Percentiles rank a stretch among this genome's conserved stretches.
Conservation (phyloP, 2,888 invertebrate genomes). For the Adelognathus sp. region DNA sequence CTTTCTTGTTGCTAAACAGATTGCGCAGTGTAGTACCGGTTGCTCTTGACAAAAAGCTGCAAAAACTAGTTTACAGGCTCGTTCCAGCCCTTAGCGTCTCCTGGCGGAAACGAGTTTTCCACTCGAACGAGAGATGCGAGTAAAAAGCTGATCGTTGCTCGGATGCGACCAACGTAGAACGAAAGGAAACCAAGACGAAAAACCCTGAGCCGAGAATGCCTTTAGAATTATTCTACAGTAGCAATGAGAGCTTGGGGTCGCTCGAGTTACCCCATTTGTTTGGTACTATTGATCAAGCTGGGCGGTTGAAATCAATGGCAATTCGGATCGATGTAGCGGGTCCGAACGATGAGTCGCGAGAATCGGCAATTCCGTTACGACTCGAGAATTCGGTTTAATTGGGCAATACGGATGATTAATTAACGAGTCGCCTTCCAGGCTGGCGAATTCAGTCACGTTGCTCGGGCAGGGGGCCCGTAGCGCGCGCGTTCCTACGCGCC, state of each 20-base stretch:
- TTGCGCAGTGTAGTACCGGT: background rate
- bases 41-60: conserved; percentile 3
- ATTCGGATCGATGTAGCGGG: conserved; percentile 27
- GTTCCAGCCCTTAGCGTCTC: background rate
- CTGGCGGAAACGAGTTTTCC: conserved; percentile 58
- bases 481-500: background rate
- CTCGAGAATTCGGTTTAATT: conserved; percentile 35
- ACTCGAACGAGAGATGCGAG: conserved; percentile 37
- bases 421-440: conserved; percentile 13
- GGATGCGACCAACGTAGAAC: conserved; percentile 9
- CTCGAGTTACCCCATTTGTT: background rate
- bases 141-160: conserved; percentile 34
- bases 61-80: background rate
- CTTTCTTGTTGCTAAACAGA: too few species aligned
- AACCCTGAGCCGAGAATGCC: conserved; percentile 15
- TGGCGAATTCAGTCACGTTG: conserved; percentile 31
- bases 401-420: conserved; percentile 45
- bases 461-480: background rate
- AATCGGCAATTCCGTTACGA: conserved; percentile 17
- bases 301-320: conserved; percentile 32
- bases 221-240: background rate
- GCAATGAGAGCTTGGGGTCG: background rate
- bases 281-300: conserved; percentile 32
- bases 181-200: conserved; percentile 1
- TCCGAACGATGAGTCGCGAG: background rate